phyloP scores from a whole-genome alignment of 2,113 vertebrate species.

The Columba janthina region DNA sequence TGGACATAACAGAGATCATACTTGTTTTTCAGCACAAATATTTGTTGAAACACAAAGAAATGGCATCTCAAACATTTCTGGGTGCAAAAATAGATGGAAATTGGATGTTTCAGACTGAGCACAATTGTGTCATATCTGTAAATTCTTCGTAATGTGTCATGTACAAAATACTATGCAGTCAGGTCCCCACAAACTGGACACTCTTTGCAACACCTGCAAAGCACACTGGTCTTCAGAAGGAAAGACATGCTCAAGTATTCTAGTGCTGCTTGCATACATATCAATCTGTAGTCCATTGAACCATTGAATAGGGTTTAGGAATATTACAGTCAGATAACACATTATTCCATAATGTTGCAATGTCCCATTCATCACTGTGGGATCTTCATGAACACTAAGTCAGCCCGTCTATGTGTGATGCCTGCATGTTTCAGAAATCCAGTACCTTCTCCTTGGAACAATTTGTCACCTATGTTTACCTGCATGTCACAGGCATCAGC shows the following conservation, averaged over 20 bases:
- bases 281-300: background rate
- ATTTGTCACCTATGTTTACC: background rate
- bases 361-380: background rate
- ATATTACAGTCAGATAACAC: background rate
- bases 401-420: background rate
- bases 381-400: background rate
- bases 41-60: background rate
- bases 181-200: fast-evolving
- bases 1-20: background rate
- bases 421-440: background rate
- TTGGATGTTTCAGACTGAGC: background rate
- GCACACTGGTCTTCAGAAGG: background rate
- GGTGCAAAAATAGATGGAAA: background rate
- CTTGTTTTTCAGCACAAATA: background rate
- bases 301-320: background rate
- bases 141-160: background rate
- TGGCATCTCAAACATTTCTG: background rate
- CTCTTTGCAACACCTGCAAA: background rate
- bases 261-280: background rate
- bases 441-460: background rate
- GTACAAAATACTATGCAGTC: background rate
- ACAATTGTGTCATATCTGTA: background rate
- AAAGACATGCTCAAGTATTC: background rate
- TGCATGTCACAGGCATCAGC: background rate
- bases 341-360: background rate